Evolutionary conservation across 2,888 invertebrate species (phyloP).

Genomic region (Chromoteleia sp.): DNA sequence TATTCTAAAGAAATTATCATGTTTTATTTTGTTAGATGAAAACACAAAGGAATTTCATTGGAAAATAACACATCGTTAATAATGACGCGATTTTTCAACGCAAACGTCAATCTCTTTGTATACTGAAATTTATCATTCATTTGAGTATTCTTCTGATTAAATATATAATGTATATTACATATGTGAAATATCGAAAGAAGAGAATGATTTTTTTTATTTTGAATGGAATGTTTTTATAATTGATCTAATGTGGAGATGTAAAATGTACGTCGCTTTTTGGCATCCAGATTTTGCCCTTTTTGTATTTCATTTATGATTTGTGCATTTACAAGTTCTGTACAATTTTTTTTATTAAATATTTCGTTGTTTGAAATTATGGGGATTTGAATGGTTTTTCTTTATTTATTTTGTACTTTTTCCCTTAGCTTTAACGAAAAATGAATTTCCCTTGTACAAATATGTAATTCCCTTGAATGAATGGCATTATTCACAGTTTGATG

Average conservation of each 20-base stretch:
- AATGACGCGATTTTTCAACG: background rate
- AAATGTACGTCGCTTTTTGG: background rate
- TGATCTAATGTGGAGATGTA: conserved; percentile 1
- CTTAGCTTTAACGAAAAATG: background rate
- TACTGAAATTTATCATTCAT: conserved; percentile 11
- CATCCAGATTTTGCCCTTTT: too few species aligned
- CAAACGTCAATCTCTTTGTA: conserved; percentile 19
- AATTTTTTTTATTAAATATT: conserved; percentile 45
- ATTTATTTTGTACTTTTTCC: conserved; percentile 9
- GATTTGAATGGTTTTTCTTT: background rate
- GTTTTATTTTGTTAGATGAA: conserved; percentile 7
- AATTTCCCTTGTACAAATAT: conserved; percentile 27
- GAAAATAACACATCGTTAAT: conserved; percentile 1
- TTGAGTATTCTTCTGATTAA: conserved; percentile 14
- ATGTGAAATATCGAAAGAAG: background rate
- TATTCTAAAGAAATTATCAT: conserved; percentile 21
- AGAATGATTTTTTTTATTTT: background rate
- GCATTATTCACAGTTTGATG: conserved; percentile 30
- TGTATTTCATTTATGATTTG: conserved; percentile 25
- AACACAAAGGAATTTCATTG: background rate
- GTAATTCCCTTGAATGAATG: conserved; percentile 53
- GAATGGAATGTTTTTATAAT: conserved; percentile 17
- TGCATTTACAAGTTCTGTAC: conserved; percentile 44
- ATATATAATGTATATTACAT: background rate
- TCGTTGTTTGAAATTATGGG: conserved; percentile 1